phyloP scores from a whole-genome alignment of 2,797 vertebrate species.

The Gymnothorax javanicus region DNA sequence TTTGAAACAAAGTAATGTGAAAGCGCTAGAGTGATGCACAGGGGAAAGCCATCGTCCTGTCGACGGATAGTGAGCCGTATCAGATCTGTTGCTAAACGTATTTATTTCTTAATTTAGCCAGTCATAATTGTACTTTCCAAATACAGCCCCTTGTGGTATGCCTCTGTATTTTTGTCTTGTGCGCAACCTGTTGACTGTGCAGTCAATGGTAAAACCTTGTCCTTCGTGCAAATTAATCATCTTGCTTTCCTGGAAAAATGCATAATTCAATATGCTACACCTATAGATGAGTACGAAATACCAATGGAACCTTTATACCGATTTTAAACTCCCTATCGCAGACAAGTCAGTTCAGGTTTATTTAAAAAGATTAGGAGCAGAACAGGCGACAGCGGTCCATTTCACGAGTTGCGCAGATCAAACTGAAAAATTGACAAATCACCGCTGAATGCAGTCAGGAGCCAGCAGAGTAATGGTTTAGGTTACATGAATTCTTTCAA shows the following conservation, averaged over 20 bases:
- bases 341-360: background rate
- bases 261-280: too few species aligned
- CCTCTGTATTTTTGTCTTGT: background rate
- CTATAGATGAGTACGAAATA: too few species aligned
- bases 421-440: background rate
- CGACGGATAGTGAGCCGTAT: background rate
- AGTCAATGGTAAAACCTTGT: background rate
- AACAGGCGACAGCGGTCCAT: background rate
- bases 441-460: background rate
- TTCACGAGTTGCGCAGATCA: background rate
- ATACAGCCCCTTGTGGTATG: background rate
- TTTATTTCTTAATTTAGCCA: background rate
- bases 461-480: background rate
- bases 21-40: background rate
- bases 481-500: background rate
- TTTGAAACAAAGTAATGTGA: background rate
- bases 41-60: background rate
- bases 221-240: background rate
- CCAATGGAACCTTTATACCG: too few species aligned
- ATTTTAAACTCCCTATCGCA: background rate
- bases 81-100: too few species aligned
- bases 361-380: background rate
- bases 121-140: background rate
- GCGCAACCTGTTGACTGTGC: background rate
- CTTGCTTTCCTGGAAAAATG: too few species aligned